Base-by-base conservation (phyloP, 1,140 invertebrate genomes). In the Megalopta genalis region DNA sequence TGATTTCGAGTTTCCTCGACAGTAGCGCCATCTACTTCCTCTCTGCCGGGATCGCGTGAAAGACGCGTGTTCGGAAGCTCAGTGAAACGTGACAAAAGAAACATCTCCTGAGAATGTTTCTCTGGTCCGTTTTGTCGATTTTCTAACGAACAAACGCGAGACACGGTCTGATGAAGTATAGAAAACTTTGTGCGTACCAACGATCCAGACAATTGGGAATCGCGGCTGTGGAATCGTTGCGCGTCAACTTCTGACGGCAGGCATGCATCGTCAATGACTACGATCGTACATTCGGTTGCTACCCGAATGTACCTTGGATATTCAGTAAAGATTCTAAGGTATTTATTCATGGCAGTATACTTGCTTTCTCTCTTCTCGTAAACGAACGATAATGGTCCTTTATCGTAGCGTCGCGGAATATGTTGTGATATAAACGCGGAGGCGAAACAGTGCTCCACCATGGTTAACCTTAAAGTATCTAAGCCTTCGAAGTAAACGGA, bases 21-120 rank as follows among this genome's bases (percentile, higher is more conserved):
- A 0, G 74, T 57, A 59, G 6, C 62, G 46, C 79, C 79, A 54
- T 79, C 46, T 67, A 66, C 54, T 83, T 65, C 62, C 75, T 65
- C 18, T 52, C 60, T 39, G 65, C 49, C 3, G 6, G 7, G 52
- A 67, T 70, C 65, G 49, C 54, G 39, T 27, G 21, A 54, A 67
- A 63, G 23, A 65, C 27, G 23, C 14, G 46, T 27, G 18, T n/a
- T 74, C 27, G 7, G 52, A 1, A 63, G 25, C 10, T 42, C 25
- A 80, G 39, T 68, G 65, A 73, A 63, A 73, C 52, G 57, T 54
- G 52, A 49, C n/a, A 2, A 21, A 39, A 18, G 59, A 69, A 52
- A 46, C 32, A 10, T 69, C 25, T 72, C n/a, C 10, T 1, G 42
- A 21, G 18, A 39, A 67, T 39, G 16, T 49, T 74, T 49, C 27